Evolutionary conservation across 64 coral and sea anemone genomes (phyloP).

Genomic region (Orbicella faveolata): DNA sequence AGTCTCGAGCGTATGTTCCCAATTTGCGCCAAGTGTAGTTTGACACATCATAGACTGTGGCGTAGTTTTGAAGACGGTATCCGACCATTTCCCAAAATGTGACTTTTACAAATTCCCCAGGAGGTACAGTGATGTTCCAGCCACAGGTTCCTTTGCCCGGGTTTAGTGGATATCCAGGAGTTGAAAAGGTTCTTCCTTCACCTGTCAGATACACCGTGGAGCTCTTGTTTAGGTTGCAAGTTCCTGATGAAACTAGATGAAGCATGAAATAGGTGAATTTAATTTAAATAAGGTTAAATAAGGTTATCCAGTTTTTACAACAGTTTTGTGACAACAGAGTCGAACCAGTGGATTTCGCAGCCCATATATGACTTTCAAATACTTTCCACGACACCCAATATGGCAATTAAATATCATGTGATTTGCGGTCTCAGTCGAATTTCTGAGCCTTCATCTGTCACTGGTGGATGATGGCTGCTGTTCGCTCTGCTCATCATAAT

Average conservation of each 20-base stretch:
- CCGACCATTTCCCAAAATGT: not conserved
- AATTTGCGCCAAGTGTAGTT: not conserved
- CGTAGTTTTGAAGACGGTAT: not conserved
- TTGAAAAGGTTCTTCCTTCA: conserved; percentile 12
- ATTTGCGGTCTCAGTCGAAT: too few species aligned
- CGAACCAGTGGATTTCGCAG: too few species aligned
- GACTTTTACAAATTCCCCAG: conserved; percentile 12
- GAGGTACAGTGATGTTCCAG: conserved; percentile 22
- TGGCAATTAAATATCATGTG: too few species aligned
- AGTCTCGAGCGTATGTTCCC: not conserved
- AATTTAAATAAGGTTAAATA: not conserved
- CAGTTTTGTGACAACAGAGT: too few species aligned
- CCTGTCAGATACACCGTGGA: not conserved
- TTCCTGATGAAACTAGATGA: not conserved
- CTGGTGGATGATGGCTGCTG: too few species aligned
- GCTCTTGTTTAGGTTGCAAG: not conserved
- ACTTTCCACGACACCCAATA: too few species aligned
- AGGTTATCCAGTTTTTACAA: too few species aligned
- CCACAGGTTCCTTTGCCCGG: not conserved
- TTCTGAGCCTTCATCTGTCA: too few species aligned
- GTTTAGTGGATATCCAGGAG: not conserved
- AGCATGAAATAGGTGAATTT: too few species aligned
- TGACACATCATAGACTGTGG: not conserved
- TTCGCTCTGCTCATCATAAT: too few species aligned
- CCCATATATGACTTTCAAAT: too few species aligned